Evolutionary conservation across 2,888 invertebrate species (phyloP).

Genomic region (Spialia ferax): DNA sequence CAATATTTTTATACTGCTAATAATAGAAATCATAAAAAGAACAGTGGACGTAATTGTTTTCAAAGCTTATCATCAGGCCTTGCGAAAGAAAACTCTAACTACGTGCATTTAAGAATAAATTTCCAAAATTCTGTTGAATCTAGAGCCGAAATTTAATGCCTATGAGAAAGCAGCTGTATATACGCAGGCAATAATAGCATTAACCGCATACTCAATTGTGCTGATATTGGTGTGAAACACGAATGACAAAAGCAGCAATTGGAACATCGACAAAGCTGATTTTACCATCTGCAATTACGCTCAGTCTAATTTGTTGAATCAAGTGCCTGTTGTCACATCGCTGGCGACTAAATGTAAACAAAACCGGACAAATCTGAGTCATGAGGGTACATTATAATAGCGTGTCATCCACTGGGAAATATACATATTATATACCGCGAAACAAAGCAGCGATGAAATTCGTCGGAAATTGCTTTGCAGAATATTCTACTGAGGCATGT

Average conservation of each 20-base stretch:
- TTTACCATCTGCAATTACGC: constrained; percentile 32
- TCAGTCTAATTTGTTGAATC: constrained; percentile 28
- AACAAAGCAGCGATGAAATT: too few species aligned
- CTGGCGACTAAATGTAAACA: not conserved
- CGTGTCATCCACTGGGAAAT: too few species aligned
- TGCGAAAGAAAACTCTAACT: not conserved
- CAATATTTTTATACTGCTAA: not conserved
- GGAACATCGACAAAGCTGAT: constrained; percentile 32
- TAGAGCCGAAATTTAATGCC: constrained; percentile 1
- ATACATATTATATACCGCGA: too few species aligned
- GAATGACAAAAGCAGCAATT: constrained; percentile 33
- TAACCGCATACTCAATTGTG: constrained; percentile 16
- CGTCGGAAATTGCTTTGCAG: too few species aligned
- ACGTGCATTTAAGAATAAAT: not conserved
- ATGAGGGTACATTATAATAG: too few species aligned
- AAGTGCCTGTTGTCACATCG: constrained; percentile 13
- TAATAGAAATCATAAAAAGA: not conserved
- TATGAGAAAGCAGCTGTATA: constrained; percentile 6
- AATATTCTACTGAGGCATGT: too few species aligned
- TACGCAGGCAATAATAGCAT: constrained; percentile 17
- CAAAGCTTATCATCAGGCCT: not conserved
- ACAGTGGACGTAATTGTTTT: not conserved
- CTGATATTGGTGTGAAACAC: constrained; percentile 26
- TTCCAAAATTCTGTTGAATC: not conserved
- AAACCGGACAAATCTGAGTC: not conserved